These are phyloP conservation scores for Stegophylla sp. DNA, from an alignment of 2,888 invertebrate species.

Conservation along the genomic window DNA sequence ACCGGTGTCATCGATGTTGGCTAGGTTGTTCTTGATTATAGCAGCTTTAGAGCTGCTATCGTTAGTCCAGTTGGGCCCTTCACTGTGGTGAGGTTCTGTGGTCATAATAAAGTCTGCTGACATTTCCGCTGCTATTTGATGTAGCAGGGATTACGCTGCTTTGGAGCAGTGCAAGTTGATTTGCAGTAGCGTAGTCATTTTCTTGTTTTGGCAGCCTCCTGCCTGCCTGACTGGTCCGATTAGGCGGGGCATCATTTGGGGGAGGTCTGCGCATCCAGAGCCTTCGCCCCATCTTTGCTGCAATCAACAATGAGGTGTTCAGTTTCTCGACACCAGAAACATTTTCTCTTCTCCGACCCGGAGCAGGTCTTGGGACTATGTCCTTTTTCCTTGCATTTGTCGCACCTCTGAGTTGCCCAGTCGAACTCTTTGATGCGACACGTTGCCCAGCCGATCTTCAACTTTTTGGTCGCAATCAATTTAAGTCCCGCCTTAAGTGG, in stretches of 20 bases:
- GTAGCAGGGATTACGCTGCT: background rate
- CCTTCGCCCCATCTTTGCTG: too few species aligned
- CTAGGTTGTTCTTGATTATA: background rate
- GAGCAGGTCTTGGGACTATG: background rate
- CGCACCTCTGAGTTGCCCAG: background rate
- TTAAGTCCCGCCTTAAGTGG: background rate
- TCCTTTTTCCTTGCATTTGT: background rate
- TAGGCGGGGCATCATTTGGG: too few species aligned
- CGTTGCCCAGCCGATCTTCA: background rate
- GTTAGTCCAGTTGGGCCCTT: background rate
- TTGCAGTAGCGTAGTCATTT: background rate
- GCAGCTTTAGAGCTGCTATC: background rate
- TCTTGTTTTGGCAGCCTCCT: too few species aligned
- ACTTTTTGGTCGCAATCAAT: background rate
- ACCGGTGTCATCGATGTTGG: background rate
- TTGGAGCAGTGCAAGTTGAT: conserved; percentile 1
- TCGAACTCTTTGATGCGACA: background rate
- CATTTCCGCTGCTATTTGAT: background rate
- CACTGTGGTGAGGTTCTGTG: background rate
- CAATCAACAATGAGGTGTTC: background rate
- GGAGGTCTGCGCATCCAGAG: too few species aligned
- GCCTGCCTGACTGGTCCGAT: too few species aligned
- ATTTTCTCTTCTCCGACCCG: background rate
- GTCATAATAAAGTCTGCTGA: background rate
- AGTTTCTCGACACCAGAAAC: background rate